Conservation (phyloP, 2,888 invertebrate species). For the Polymixis lichenea region DNA sequence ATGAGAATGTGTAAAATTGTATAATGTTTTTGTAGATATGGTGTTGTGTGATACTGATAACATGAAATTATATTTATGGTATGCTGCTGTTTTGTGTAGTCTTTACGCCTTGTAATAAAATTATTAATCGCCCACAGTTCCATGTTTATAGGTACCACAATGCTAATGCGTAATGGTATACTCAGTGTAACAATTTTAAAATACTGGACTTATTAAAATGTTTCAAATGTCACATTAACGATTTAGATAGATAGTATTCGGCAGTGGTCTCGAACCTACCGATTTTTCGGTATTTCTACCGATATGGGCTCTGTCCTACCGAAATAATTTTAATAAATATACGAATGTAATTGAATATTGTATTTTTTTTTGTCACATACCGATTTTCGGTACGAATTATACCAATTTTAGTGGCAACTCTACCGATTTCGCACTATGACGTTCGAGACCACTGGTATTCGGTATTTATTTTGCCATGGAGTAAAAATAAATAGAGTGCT, state of each 20-base stretch:
- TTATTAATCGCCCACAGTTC: constrained; percentile 1
- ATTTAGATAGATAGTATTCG: too few species aligned
- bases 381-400: too few species aligned
- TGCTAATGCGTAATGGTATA: not conserved
- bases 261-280: too few species aligned
- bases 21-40: not conserved
- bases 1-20: not conserved
- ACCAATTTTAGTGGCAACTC: too few species aligned
- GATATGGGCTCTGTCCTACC: too few species aligned
- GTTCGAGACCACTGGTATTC: too few species aligned
- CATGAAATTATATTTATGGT: not conserved
- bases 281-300: too few species aligned
- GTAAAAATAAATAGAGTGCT: not conserved
- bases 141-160: not conserved
- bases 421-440: too few species aligned
- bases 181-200: not conserved
- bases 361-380: too few species aligned
- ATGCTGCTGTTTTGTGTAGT: constrained; percentile 8
- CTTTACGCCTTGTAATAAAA: constrained; percentile 12
- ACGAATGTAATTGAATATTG: too few species aligned
- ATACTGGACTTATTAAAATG: not conserved
- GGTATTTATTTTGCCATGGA: constrained; percentile 11
- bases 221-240: not conserved
- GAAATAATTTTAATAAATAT: too few species aligned
- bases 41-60: not conserved